These are phyloP conservation scores for Dendrolimus punctatus DNA, from an alignment of 1,140 invertebrate genomes.

Conservation along the genomic window DNA sequence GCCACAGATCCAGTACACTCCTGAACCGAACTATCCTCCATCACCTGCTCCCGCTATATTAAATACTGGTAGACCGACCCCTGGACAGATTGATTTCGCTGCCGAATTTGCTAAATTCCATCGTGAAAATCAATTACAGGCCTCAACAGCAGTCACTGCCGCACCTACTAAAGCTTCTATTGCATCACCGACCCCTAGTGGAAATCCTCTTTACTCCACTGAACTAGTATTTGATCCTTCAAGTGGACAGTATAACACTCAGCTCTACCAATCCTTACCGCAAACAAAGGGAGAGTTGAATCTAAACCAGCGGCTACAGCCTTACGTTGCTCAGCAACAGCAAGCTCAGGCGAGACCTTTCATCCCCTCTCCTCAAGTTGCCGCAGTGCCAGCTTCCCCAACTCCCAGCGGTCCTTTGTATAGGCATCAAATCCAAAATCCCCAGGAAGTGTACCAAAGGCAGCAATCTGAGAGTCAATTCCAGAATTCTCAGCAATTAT, in stretches of 20 bases:
- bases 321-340: constrained; percentile 76
- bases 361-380: constrained; percentile 63
- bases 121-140: constrained; percentile 78
- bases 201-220: constrained; percentile 81
- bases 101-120: constrained; percentile 85
- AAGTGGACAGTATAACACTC: constrained; percentile 86
- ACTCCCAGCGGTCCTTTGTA: constrained; percentile 60
- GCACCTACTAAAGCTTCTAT: constrained; percentile 49
- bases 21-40: constrained; percentile 63
- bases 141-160: constrained; percentile 53
- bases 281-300: constrained; percentile 80
- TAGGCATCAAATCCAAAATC: constrained; percentile 66
- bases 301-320: constrained; percentile 81
- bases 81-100: constrained; percentile 78
- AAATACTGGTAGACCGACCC: constrained; percentile 35
- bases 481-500: constrained; percentile 82
- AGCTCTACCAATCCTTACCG: constrained; percentile 83
- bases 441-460: constrained; percentile 80
- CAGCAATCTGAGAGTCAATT: constrained; percentile 79
- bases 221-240: constrained; percentile 84
- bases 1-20: constrained; percentile 70
- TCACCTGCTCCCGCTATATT: constrained; percentile 49
- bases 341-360: constrained; percentile 57
- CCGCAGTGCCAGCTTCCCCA: constrained; percentile 37
- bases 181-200: constrained; percentile 45